Evolutionary conservation across 2,888 invertebrate genomes (phyloP), one percentile per base, ranked within the genome.

Genomic region (Thecocarcelia acutangulata): DNA sequence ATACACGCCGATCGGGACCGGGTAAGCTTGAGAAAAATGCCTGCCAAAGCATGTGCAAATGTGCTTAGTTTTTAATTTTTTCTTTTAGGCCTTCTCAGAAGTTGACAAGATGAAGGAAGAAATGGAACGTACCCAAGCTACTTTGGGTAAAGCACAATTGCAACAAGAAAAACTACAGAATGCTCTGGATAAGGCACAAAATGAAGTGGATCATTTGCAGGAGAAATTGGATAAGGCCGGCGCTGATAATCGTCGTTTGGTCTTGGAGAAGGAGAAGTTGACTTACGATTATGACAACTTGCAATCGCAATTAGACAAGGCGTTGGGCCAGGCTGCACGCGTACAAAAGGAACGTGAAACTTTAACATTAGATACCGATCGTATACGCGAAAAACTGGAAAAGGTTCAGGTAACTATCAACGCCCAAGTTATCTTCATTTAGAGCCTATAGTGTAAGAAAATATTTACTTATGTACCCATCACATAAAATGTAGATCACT

Each of bases 161-260:
- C 97, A 97, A 88, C 96, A 97, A 89, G 97, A 97, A 91, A 97
- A 97, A 91, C 92, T 97, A 69, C 97, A 97, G 91, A 96, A 96
- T 84, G 92, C 95, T 12, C 92, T 97, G 85, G 97, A 97, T 91
- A 95, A 96, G 88, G 96, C 97, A 19, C 97, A 97, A 90, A 96
- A 95, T 70, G 97, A 97, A 89, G 94, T 96, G 68, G 97, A 97
- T 90, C 96, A 97, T 88, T 92, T 97, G 70, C 97, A 97, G 90
- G 97, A 97, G 90, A 95, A 95, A 87, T 91, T 96, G 83, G 97
- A 97, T 90, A 96, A 97, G 91, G 92, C 95, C 58, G 93, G 94
- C 84, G 93, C 93, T 81, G 97, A 97, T 93, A 93, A 95, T 83
- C 93, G 97, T 88, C 94, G 96, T 6, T 81, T 91, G 61, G 89